A percentile compares a stretch with the other conserved stretches of the same genome.
Evolutionary conservation across 1,140 invertebrate species (phyloP).

Genomic region (Drosophila elegans): DNA sequence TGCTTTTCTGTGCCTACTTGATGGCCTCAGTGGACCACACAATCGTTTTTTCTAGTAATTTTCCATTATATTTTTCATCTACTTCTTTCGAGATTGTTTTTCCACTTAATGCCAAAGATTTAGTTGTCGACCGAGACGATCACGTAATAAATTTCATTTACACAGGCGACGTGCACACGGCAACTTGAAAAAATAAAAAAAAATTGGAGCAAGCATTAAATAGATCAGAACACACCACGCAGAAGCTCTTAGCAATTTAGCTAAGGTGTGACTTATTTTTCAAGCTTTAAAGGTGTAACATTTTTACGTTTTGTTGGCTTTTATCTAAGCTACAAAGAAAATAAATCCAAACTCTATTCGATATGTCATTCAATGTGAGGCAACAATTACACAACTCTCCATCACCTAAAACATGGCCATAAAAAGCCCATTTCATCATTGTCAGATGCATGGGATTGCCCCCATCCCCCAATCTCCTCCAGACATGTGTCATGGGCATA

Average conservation of each 20-base stretch:
- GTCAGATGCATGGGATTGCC: conserved; percentile 48
- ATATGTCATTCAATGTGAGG: conserved; percentile 47
- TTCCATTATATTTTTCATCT: conserved; percentile 46
- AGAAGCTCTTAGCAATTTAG: too few species aligned
- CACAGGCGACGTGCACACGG: conserved; percentile 25
- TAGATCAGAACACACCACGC: too few species aligned
- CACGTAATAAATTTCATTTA: conserved; percentile 76
- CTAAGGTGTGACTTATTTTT: neutral
- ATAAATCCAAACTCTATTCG: conserved; percentile 32
- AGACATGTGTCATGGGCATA: conserved; percentile 54
- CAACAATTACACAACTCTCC: conserved; percentile 69
- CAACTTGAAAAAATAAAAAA: conserved; percentile 18
- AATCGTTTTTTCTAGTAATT: conserved; percentile 40
- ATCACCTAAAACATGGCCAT: conserved; percentile 59
- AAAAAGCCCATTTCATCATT: conserved; percentile 77
- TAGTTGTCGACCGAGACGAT: conserved; percentile 26
- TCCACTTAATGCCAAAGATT: conserved; percentile 26
- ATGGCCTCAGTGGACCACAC: conserved; percentile 39
- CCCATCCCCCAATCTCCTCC: conserved; percentile 7
- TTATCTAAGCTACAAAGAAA: neutral
- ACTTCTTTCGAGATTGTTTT: conserved; percentile 60
- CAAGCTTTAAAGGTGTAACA: neutral
- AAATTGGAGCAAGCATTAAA: neutral
- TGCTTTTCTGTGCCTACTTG: conserved; percentile 20
- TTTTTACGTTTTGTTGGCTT: conserved; percentile 12